Conservation (phyloP, 1,140 invertebrate genomes). For the Papilio xuthus region DNA sequence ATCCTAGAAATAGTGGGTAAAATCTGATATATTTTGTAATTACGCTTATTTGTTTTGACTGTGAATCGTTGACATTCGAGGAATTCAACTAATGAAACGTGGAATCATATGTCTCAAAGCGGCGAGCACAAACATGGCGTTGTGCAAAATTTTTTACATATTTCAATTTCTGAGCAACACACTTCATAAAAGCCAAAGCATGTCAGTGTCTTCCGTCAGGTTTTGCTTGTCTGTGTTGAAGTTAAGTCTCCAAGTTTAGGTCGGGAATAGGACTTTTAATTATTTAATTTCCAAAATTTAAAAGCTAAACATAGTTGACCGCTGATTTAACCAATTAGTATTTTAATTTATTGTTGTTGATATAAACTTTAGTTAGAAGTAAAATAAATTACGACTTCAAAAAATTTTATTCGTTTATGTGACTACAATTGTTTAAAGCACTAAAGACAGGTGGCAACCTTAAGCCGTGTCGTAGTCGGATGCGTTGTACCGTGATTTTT, state of each 20-base stretch:
- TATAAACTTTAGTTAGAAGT: background rate
- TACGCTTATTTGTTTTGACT: background rate
- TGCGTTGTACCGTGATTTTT: slow-evolving; percentile 60
- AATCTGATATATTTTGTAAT: background rate
- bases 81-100: slow-evolving; percentile 6
- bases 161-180: background rate
- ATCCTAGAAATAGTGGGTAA: background rate
- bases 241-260: too few species aligned
- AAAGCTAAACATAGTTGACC: background rate
- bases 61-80: background rate
- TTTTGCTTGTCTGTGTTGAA: background rate
- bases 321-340: background rate
- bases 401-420: background rate
- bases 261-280: too few species aligned
- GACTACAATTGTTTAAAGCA: background rate
- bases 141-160: background rate
- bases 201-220: background rate
- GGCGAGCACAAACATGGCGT: background rate
- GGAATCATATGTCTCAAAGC: background rate
- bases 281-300: too few species aligned
- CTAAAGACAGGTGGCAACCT: slow-evolving; percentile 20
- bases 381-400: background rate
- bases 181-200: background rate
- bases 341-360: background rate
- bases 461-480: slow-evolving; percentile 35